Conservation (phyloP, 2,113 vertebrate genomes). For the Phylloscopus whistleri region DNA sequence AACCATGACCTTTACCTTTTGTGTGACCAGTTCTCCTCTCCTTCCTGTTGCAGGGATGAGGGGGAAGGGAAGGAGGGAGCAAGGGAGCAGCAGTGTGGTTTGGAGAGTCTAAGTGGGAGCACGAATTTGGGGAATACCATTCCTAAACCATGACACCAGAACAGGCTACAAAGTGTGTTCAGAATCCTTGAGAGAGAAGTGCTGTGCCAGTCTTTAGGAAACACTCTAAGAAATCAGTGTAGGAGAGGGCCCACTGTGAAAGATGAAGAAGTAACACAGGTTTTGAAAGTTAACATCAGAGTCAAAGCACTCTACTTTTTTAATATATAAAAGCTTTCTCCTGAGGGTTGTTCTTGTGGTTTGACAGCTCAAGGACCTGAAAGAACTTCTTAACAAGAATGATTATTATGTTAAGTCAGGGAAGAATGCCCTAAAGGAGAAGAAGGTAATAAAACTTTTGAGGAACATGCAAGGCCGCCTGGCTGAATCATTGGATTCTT, state of each 20-base stretch:
- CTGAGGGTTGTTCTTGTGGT: not conserved
- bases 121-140: not conserved
- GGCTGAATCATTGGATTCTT: not conserved
- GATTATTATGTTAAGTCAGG: not conserved
- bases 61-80: not conserved
- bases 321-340: not conserved
- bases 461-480: not conserved
- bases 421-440: not conserved
- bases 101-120: not conserved
- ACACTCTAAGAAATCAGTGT: not conserved
- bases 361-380: not conserved
- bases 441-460: not conserved
- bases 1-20: not conserved
- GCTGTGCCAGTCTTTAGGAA: not conserved
- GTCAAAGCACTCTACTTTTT: not conserved
- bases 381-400: not conserved
- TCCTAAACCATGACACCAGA: not conserved
- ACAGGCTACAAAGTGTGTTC: not conserved
- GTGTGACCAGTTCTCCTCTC: not conserved
- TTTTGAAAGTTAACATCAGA: not conserved
- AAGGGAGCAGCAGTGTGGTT: not conserved
- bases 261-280: not conserved
- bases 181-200: not conserved
- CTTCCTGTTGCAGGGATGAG: fast-evolving
- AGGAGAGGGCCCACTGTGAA: not conserved